Conservation (phyloP, 2,113 vertebrate species). For the Orthochromis indermauri region DNA sequence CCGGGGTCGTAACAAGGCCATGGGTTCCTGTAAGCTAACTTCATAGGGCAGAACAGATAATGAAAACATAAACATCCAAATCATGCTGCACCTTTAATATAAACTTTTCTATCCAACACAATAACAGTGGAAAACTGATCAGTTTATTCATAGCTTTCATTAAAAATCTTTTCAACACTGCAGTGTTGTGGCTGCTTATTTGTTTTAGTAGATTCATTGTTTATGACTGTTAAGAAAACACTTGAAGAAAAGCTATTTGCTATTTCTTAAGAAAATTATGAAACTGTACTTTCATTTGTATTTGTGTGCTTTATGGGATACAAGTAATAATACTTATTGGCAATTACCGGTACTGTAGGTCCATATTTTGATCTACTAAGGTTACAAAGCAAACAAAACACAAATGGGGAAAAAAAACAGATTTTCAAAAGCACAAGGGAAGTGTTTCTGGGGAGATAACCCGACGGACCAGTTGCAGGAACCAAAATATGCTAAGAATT, state of each 20-base stretch:
- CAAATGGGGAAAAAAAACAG: rapidly evolving
- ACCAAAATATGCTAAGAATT: not conserved
- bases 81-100: not conserved
- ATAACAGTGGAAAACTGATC: not conserved
- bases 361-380: not conserved
- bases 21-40: not conserved
- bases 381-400: not conserved
- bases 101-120: not conserved
- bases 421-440: not conserved
- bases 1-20: not conserved
- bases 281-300: not conserved
- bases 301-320: not conserved
- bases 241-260: not conserved
- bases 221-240: not conserved
- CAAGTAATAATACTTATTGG: not conserved
- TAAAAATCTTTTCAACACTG: not conserved
- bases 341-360: not conserved
- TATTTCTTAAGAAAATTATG: not conserved
- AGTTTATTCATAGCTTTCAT: not conserved
- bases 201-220: not conserved
- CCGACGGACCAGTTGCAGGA: not conserved
- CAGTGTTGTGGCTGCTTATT: not conserved
- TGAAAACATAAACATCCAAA: not conserved
- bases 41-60: not conserved
- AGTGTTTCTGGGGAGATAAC: not conserved